Conservation (phyloP, 2,113 vertebrate genomes). For the Columbina picui region DNA sequence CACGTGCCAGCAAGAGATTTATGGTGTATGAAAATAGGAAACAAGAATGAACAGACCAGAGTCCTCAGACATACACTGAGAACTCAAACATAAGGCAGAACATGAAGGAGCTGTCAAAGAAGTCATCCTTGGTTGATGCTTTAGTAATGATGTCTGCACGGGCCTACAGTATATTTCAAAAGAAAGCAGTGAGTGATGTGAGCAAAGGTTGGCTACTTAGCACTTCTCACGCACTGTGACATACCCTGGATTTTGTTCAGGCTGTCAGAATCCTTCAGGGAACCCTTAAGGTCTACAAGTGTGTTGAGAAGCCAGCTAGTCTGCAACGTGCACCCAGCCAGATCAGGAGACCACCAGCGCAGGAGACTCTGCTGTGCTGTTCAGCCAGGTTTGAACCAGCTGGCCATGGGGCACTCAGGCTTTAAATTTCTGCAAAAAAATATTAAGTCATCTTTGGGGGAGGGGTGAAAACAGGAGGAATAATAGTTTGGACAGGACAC, state of each 20-base stretch:
- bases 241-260: neutral
- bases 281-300: rapidly evolving
- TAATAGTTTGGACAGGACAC: neutral
- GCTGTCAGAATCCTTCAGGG: neutral
- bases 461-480: neutral
- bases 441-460: neutral
- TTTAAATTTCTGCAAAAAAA: neutral
- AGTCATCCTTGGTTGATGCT: neutral
- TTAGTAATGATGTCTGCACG: neutral
- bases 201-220: neutral
- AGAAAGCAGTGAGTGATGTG: neutral
- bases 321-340: rapidly evolving
- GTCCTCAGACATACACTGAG: neutral
- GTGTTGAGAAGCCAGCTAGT: neutral
- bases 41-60: rapidly evolving
- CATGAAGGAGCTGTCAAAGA: neutral
- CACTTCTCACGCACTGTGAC: neutral
- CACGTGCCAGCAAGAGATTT: neutral
- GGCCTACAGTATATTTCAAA: neutral
- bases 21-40: neutral
- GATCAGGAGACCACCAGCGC: rapidly evolving
- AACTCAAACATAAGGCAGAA: neutral
- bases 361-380: neutral
- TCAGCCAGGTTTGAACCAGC: neutral
- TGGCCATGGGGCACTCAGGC: neutral